Percentiles rank a stretch among this genome's conserved stretches.
Conservation (phyloP, 30 jellyfish, hydroid and myxozoan genomes). For the Aurelia sp. region DNA sequence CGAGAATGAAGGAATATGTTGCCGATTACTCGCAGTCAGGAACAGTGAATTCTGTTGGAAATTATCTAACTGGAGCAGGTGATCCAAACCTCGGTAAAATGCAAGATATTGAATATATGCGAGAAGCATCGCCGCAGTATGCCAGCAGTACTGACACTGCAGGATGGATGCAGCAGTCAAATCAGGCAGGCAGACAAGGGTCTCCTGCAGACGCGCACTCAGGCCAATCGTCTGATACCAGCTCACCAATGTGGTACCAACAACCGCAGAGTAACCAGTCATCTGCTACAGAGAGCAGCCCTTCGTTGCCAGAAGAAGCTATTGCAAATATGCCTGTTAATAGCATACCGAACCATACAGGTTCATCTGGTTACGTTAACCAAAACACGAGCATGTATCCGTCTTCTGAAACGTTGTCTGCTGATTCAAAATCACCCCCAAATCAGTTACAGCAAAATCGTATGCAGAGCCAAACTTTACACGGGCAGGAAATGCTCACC, state of each 20-base stretch:
- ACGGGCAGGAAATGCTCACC: neutral
- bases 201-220: neutral
- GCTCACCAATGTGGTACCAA: conserved; percentile 1
- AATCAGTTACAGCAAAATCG: neutral
- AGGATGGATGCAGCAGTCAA: neutral
- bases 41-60: too few species aligned
- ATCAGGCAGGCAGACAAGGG: neutral
- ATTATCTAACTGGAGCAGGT: too few species aligned
- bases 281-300: neutral
- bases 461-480: neutral
- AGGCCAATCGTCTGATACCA: neutral
- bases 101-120: neutral
- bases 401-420: neutral
- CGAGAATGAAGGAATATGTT: too few species aligned
- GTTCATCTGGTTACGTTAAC: neutral
- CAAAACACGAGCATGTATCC: neutral
- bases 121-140: neutral
- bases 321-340: neutral
- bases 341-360: neutral
- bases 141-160: neutral
- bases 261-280: neutral
- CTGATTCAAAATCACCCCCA: neutral
- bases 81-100: neutral
- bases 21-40: too few species aligned
- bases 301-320: neutral